Percentiles rank a stretch among this genome's conserved stretches.
These are phyloP conservation scores for Nomada hirtipes DNA, from an alignment of 2,888 invertebrate genomes.

Conservation along the genomic window DNA sequence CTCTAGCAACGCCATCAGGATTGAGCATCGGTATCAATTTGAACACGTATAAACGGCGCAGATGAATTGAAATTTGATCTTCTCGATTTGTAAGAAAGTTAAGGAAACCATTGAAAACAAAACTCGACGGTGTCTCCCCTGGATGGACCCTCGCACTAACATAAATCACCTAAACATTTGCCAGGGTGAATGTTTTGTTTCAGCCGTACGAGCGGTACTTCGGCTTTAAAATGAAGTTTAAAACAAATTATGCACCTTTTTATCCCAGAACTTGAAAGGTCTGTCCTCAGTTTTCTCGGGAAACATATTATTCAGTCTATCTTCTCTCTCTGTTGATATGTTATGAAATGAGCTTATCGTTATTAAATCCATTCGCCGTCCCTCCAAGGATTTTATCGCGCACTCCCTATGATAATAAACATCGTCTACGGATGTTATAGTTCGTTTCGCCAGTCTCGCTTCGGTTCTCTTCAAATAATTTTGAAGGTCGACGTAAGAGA, in stretches of 20 bases:
- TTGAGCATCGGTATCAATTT: conserved; percentile 96
- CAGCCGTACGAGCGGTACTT: not conserved
- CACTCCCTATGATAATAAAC: conserved; percentile 95
- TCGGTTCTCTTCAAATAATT: conserved; percentile 90
- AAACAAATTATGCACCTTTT: conserved; percentile 87
- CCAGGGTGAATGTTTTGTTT: conserved; percentile 20
- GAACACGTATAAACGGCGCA: conserved; percentile 93
- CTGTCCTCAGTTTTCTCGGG: conserved; percentile 88
- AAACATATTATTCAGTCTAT: conserved; percentile 89
- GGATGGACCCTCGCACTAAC: conserved; percentile 96
- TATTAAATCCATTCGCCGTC: conserved; percentile 91
- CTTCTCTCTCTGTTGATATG: conserved; percentile 90
- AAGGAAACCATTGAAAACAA: conserved; percentile 95
- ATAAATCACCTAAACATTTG: conserved; percentile 88
- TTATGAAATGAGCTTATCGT: conserved; percentile 94
- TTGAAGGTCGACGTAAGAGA: conserved; percentile 93
- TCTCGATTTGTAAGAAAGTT: conserved; percentile 91
- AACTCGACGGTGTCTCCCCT: conserved; percentile 96
- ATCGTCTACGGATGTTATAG: conserved; percentile 85
- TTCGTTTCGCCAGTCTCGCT: conserved; percentile 85
- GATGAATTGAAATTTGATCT: conserved; percentile 90
- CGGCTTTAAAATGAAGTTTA: not conserved
- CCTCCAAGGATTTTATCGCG: conserved; percentile 91
- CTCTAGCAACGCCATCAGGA: conserved; percentile 95
- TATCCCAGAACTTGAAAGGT: conserved; percentile 90